Percentiles rank a stretch among this genome's conserved stretches.
Evolutionary conservation across 2,888 invertebrate genomes (phyloP).

Genomic region (Mactromeris polynyma): DNA sequence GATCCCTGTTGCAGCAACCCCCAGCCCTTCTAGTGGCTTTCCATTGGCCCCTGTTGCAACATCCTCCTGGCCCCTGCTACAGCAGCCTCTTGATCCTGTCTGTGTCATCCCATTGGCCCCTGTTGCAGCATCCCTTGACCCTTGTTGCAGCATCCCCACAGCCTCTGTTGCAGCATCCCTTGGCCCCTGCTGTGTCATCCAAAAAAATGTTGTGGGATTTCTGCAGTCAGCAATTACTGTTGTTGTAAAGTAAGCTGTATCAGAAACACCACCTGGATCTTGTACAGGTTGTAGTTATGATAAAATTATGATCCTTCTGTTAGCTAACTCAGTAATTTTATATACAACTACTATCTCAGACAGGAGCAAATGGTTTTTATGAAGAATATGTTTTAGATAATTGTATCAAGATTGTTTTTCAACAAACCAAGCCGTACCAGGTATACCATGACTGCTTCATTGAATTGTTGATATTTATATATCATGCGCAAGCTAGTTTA

Average conservation of each 20-base stretch:
- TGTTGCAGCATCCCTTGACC: too few species aligned
- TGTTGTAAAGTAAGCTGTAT: neutral
- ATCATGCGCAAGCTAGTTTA: neutral
- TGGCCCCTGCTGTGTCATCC: too few species aligned
- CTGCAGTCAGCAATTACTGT: too few species aligned
- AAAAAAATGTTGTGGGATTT: too few species aligned
- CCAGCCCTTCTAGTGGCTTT: too few species aligned
- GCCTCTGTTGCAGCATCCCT: too few species aligned
- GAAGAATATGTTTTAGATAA: conserved; percentile 28
- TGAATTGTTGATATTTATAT: neutral
- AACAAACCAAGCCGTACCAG: conserved; percentile 15
- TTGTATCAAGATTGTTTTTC: conserved; percentile 25
- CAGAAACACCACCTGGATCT: conserved; percentile 25
- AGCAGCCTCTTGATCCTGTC: too few species aligned
- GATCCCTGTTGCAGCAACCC: too few species aligned
- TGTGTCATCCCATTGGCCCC: too few species aligned
- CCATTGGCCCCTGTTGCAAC: too few species aligned
- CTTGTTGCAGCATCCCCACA: too few species aligned
- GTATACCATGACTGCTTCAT: neutral
- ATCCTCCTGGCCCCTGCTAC: too few species aligned
- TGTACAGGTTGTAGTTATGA: neutral
- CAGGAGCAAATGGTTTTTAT: conserved; percentile 40
- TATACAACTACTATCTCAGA: conserved; percentile 12
- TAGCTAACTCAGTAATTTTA: conserved; percentile 23
- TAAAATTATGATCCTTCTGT: neutral